These are phyloP conservation scores for Aspiorhynchus laticeps DNA, from an alignment of 2,113 vertebrate genomes.

Conservation along the genomic window DNA sequence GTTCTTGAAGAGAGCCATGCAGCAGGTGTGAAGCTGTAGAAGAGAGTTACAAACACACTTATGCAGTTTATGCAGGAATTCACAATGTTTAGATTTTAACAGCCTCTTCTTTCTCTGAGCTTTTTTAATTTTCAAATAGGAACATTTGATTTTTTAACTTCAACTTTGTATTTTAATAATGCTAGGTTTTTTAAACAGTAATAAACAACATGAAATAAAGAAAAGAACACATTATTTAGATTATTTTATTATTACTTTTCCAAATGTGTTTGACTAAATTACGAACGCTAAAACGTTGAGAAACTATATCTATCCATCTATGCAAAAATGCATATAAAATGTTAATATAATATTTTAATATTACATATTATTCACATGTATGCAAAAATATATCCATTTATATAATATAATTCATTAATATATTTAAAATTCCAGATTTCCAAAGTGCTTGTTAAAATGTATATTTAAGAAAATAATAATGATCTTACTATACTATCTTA, in stretches of 20 bases:
- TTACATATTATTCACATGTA: not conserved
- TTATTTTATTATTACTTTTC: not conserved
- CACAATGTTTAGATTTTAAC: not conserved
- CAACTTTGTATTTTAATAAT: not conserved
- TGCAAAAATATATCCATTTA: not conserved
- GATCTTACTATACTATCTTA: too few species aligned
- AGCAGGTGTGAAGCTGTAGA: slow-evolving; percentile 59
- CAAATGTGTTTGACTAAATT: not conserved
- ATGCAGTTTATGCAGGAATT: not conserved
- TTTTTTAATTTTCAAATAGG: not conserved
- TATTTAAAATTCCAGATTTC: not conserved
- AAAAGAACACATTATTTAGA: not conserved
- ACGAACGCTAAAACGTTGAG: not conserved
- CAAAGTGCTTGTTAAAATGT: not conserved
- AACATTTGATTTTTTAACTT: not conserved
- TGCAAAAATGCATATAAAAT: not conserved
- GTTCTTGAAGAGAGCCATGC: slow-evolving; percentile 27
- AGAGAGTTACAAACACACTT: not conserved
- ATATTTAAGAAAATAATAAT: not conserved
- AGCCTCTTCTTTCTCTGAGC: not conserved
- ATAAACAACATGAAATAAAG: not conserved
- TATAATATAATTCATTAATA: not conserved
- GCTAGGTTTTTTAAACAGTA: not conserved
- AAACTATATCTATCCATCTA: not conserved
- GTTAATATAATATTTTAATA: not conserved